Evolutionary conservation across 2,888 invertebrate species (phyloP), one percentile per base, ranked within the genome.

Genomic region (Tachina grossa): DNA sequence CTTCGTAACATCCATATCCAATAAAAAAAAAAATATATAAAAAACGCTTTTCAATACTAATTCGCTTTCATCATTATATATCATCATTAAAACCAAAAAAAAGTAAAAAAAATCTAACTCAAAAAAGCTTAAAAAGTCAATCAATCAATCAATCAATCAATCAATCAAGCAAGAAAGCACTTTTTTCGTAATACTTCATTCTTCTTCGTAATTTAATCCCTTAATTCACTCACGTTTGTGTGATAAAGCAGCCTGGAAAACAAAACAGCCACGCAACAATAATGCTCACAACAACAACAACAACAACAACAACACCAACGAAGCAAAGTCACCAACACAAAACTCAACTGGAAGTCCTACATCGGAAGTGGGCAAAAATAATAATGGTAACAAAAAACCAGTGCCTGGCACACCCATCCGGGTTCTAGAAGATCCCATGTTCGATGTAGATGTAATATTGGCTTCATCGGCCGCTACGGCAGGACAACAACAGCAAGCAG

Each of bases 351-450:
- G 75, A 16, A 79, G 78, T 75, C 78, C 87, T 16, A 82, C 86
- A 47, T 72, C 79, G 45, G 79, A 83, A 16, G 49, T 55, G 72
- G 75, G 59, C 31, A 83, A 72, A 68, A 74, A 47, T 31, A 80
- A 72, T 81, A 75, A 72, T 77, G 83, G 57, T 19, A 85, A 85
- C 45, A 84, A 76, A 81, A 93, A 93, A 87, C 92, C 93, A 9
- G 89, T 93, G 78, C 93, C 93, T 49, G 94, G 94, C 74, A 93
- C 94, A 77, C 94, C 93, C 86, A 90, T 94, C 19, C 92, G 93
- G 87, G 93, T 94, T 88, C 90, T 94, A 63, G 94, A 94, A 78
- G 94, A 94, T 90, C 94, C 94, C 75, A 92, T 93, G 19, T 94
- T 94, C 89, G 94, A 94, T 88, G 93, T 87, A 81, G 88, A 88